Conservation (phyloP, 1,140 invertebrate species). For the Panagrolaimus sp. region DNA sequence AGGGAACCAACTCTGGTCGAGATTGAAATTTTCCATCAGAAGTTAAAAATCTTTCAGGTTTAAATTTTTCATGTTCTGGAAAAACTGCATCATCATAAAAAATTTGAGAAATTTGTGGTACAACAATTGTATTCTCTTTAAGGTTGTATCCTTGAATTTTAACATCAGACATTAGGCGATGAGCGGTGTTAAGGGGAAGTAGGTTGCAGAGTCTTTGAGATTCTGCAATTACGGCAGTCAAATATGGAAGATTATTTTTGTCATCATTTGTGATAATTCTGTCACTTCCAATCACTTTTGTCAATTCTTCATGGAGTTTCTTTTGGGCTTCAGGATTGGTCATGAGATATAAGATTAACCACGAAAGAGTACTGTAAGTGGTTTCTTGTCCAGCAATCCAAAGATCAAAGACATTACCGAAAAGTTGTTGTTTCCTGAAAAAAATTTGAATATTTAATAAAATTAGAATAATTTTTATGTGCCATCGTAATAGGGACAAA, state of each 20-base stretch:
- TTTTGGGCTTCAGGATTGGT: not conserved
- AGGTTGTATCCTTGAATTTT: not conserved
- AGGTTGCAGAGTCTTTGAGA: not conserved
- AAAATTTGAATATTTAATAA: not conserved
- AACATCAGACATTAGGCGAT: not conserved
- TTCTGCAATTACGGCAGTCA: conserved; percentile 19
- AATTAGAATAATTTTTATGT: not conserved
- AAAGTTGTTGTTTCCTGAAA: conserved; percentile 1
- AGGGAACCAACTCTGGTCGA: not conserved
- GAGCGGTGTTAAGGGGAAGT: not conserved
- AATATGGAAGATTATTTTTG: conserved; percentile 5
- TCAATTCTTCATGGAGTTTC: not conserved
- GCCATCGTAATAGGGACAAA: no score
- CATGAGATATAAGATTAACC: not conserved
- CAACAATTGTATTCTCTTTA: not conserved
- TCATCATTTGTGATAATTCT: not conserved
- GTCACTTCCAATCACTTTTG: not conserved
- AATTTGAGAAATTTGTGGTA: not conserved
- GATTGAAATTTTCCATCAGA: not conserved
- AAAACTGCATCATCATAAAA: not conserved
- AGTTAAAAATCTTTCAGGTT: not conserved
- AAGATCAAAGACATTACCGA: conserved; percentile 12
- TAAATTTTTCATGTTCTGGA: not conserved
- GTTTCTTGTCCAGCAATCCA: not conserved
- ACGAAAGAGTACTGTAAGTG: not conserved